phyloP scores from a whole-genome alignment of 1,140 invertebrate genomes.

The Drosophila bipectinata region DNA sequence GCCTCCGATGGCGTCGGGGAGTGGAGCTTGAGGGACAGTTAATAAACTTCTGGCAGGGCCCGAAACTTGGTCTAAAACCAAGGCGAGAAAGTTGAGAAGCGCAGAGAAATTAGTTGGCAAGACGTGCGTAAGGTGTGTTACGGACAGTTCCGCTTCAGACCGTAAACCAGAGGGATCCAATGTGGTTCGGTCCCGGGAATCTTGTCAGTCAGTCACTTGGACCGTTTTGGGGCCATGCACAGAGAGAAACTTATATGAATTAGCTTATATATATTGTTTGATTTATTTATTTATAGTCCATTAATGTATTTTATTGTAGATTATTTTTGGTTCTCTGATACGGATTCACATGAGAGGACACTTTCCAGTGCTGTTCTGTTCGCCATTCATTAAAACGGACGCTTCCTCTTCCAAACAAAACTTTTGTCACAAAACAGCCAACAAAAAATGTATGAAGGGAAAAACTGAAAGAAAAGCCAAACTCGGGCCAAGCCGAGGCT shows the following conservation, averaged over 20 bases:
- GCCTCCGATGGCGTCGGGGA: constrained; percentile 23
- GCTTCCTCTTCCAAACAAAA: constrained; percentile 45
- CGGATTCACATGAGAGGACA: too few species aligned
- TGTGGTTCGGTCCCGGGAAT: constrained; percentile 27
- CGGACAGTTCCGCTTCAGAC: constrained; percentile 46
- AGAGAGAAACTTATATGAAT: neutral
- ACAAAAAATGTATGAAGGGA: constrained; percentile 4
- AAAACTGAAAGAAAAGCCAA: neutral
- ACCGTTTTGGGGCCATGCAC: constrained; percentile 4
- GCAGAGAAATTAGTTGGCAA: constrained; percentile 71
- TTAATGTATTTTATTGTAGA: too few species aligned
- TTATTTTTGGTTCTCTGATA: too few species aligned
- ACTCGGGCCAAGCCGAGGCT: too few species aligned
- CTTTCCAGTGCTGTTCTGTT: constrained; percentile 18
- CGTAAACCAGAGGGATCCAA: constrained; percentile 33
- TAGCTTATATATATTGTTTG: neutral
- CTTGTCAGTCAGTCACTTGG: constrained; percentile 31
- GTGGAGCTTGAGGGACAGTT: constrained; percentile 29
- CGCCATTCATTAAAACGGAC: constrained; percentile 60
- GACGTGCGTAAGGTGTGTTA: constrained; percentile 74
- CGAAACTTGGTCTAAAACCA: constrained; percentile 36
- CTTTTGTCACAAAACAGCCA: constrained; percentile 39
- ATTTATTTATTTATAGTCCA: too few species aligned
- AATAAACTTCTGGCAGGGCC: constrained; percentile 67
- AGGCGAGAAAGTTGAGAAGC: constrained; percentile 59